Percentiles rank a stretch among this genome's conserved stretches.
phyloP scores from a whole-genome alignment of 2,797 vertebrate genomes.

The Falco novaeseelandiae region DNA sequence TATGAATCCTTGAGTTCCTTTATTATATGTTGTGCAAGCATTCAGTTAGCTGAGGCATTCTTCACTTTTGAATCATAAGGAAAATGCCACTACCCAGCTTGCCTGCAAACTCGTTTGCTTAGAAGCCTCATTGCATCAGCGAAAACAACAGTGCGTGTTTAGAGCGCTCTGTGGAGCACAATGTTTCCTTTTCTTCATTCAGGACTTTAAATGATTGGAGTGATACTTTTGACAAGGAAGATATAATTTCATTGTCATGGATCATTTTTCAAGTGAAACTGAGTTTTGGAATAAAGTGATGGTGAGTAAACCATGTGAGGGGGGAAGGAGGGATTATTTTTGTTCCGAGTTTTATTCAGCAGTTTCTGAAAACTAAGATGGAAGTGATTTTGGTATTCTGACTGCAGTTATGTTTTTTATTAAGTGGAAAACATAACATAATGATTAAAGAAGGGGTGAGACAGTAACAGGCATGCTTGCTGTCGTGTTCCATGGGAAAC shows the following conservation, averaged over 20 bases:
- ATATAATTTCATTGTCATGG: slow-evolving; percentile 67
- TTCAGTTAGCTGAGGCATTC: slow-evolving; percentile 71
- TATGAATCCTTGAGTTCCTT: slow-evolving; percentile 64
- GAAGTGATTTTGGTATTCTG: slow-evolving; percentile 60
- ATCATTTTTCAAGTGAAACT: slow-evolving; percentile 68
- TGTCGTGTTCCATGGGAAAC: slow-evolving; percentile 1
- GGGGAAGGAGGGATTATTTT: slow-evolving; percentile 41
- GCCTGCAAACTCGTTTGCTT: slow-evolving; percentile 72
- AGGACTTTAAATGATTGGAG: slow-evolving; percentile 50
- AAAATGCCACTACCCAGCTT: slow-evolving; percentile 74
- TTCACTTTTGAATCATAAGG: slow-evolving; percentile 79
- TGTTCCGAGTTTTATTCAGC: slow-evolving; percentile 50
- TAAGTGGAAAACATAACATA: slow-evolving; percentile 53
- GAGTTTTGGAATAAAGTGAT: slow-evolving; percentile 76
- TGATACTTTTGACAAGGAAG: slow-evolving; percentile 58
- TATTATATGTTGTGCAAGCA: slow-evolving; percentile 69
- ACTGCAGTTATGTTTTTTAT: slow-evolving; percentile 58
- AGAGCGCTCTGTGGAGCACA: slow-evolving; percentile 61
- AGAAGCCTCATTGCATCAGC: slow-evolving; percentile 65
- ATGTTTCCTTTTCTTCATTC: slow-evolving; percentile 64
- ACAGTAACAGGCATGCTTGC: slow-evolving; percentile 26
- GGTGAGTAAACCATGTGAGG: slow-evolving; percentile 73
- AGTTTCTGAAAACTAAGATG: slow-evolving; percentile 69
- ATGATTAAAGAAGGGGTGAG: slow-evolving; percentile 19
- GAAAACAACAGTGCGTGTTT: not conserved